These are phyloP conservation scores for Trididemnum nubilum DNA, from an alignment of 23 tunicate species.

Conservation along the genomic window DNA sequence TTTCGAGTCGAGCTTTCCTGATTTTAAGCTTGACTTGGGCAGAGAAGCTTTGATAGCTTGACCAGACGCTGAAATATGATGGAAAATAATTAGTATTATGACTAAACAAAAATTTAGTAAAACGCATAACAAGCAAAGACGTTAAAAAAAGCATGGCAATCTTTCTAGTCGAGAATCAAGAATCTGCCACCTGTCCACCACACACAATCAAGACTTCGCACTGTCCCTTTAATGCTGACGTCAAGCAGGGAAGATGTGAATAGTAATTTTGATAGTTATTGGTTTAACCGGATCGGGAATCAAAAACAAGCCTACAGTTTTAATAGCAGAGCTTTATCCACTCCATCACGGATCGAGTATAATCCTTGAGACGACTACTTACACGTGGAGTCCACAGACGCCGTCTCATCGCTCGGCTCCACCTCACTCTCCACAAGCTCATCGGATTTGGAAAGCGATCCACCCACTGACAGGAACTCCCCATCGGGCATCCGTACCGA, in stretches of 20 bases:
- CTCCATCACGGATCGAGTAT: background rate
- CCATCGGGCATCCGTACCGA: slow-evolving; percentile 75
- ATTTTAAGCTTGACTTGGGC: slow-evolving; percentile 1
- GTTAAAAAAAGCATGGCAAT: too few species aligned
- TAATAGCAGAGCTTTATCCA: background rate
- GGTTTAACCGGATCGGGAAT: background rate
- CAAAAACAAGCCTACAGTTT: background rate
- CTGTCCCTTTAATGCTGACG: too few species aligned
- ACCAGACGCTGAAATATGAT: background rate
- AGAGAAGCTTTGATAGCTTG: background rate
- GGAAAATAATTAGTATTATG: too few species aligned
- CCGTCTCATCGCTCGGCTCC: slow-evolving; percentile 16
- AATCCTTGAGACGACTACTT: background rate
- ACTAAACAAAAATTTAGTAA: background rate
- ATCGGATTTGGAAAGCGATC: slow-evolving; percentile 47
- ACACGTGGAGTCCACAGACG: background rate
- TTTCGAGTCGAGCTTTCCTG: too few species aligned
- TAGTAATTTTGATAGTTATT: too few species aligned
- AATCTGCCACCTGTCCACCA: too few species aligned
- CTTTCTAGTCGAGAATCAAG: too few species aligned
- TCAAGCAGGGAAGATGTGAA: too few species aligned
- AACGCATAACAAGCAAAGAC: too few species aligned
- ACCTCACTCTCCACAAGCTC: background rate
- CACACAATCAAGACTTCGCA: too few species aligned
- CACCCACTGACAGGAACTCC: slow-evolving; percentile 54